These are phyloP conservation scores for Percopsis omiscomaycus DNA, from an alignment of 2,797 vertebrate genomes.

Conservation along the genomic window DNA sequence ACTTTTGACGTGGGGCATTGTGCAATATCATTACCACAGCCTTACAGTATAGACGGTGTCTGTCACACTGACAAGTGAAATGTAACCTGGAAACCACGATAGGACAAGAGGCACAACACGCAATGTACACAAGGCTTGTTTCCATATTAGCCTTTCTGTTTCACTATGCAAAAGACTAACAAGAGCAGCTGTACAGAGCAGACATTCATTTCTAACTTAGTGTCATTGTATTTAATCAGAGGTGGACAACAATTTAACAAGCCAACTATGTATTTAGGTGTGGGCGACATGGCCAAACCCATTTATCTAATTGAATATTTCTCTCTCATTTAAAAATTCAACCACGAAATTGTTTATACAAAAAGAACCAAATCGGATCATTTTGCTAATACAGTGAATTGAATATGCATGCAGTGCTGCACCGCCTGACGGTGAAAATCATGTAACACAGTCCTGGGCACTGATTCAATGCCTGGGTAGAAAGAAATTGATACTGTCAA, in stretches of 20 bases:
- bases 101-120: constrained; percentile 34
- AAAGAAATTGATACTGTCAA: no score
- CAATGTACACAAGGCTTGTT: constrained; percentile 25
- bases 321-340: not conserved
- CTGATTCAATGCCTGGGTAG: no score
- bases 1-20: constrained; percentile 33
- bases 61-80: constrained; percentile 25
- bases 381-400: no score
- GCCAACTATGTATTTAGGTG: not conserved
- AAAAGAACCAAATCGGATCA: no score
- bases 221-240: not conserved
- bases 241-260: not conserved
- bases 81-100: constrained; percentile 16
- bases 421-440: no score
- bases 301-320: not conserved
- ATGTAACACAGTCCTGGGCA: no score
- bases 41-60: constrained; percentile 8
- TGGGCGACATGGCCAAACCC: not conserved
- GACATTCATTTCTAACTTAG: not conserved
- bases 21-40: constrained; percentile 28
- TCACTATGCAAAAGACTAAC: constrained; percentile 3
- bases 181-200: constrained; percentile 2
- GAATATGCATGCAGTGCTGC: no score
- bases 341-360: no score
- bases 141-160: not conserved